Evolutionary conservation across 2,113 vertebrate genomes (phyloP), one percentile per base, ranked within the genome.

Genomic region (Trematocara nigrifrons): DNA sequence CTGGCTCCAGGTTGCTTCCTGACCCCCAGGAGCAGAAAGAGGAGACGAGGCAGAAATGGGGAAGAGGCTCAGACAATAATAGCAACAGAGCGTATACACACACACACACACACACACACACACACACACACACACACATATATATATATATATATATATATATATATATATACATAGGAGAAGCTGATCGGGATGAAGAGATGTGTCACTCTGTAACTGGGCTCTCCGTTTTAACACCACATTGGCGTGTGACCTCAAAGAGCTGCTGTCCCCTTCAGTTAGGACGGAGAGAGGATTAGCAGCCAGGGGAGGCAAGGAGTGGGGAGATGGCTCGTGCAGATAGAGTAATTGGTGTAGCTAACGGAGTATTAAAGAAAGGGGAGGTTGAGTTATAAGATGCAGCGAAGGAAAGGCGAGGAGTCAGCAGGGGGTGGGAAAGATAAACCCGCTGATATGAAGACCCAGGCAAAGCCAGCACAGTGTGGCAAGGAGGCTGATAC

Each of bases 191-290:
- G 69, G 85, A 88, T 38, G 76, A 74, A 89, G 84, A 42, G 86
- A 87, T 11, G 81, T 87, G 92, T 84, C 85, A 90, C 56, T 83
- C 35, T 6, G 74, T 82, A 56, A 35, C 86, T 3, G 5, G 31
- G 38, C 42, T 79, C 80, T 82, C 38, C 3, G 3, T 88, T 92
- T 90, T 83, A 86, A 45, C 53, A 31, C n/a, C 79, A 26, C 38
- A 6, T 10, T 20, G 5, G 80, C 2, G 12, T n/a, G 81, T 77
- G 83, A 92, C 90, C 89, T 86, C 20, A 53, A 49, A 29, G 89
- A 86, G 88, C 57, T 77, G 86, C 90, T 66, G 92, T 92, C 90
- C 87, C 82, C 82, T 91, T 93, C 91, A 93, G 92, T 92, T 92
- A 92, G 88, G 82, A 80, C 40, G 3, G 51, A 61, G 59, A 90